Percentiles rank a stretch among this genome's conserved stretches.
These are phyloP conservation scores for Sardinella longiceps DNA, from an alignment of 2,797 vertebrate species.

Conservation along the genomic window DNA sequence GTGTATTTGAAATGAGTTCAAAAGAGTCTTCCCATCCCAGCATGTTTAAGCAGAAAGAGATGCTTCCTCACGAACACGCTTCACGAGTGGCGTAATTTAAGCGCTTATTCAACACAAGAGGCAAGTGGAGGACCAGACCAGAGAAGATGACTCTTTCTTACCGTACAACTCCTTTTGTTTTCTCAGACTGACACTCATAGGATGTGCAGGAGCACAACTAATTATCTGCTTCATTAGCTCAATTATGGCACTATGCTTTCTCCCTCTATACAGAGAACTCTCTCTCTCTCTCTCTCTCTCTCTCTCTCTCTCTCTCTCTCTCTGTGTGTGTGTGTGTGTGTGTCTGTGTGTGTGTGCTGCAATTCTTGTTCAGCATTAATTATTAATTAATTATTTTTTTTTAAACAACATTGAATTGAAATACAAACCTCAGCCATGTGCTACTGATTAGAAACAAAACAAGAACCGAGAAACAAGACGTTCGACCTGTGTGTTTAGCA, in stretches of 20 bases:
- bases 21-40: neutral
- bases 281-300: too few relatives aligned
- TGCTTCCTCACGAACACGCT: neutral
- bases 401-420: neutral
- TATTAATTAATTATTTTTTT: neutral
- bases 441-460: neutral
- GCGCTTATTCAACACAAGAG: neutral
- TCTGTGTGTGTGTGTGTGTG: constrained; percentile 17
- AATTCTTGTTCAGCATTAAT: neutral
- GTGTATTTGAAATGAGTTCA: neutral
- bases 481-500: neutral
- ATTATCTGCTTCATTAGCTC: constrained; percentile 16
- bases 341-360: constrained; percentile 4
- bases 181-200: constrained; percentile 53
- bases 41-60: neutral
- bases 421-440: too few relatives aligned
- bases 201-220: constrained; percentile 59
- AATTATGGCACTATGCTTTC: constrained; percentile 49
- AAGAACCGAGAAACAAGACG: too few relatives aligned
- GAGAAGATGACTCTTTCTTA: neutral
- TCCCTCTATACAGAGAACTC: constrained; percentile 38
- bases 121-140: neutral
- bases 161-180: neutral
- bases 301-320: too few relatives aligned
- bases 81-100: neutral